phyloP scores from a whole-genome alignment of 2,888 invertebrate genomes.

The Drosophila maculinotata region DNA sequence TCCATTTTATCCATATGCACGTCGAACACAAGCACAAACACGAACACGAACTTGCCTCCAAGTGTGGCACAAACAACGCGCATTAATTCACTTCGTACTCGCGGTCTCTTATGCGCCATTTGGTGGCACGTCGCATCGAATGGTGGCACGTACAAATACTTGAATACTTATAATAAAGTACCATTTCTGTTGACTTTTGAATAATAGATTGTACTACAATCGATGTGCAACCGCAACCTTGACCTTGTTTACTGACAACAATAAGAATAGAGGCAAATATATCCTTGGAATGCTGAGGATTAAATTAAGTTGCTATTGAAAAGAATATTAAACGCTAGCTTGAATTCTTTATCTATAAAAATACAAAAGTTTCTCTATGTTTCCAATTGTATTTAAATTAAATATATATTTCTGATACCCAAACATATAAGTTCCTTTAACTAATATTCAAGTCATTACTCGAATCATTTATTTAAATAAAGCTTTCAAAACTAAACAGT shows the following conservation, averaged over 20 bases:
- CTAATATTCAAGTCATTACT: too few relatives aligned
- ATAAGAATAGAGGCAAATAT: not conserved
- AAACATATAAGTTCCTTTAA: too few relatives aligned
- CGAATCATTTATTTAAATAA: not conserved
- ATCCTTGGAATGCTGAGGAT: too few relatives aligned
- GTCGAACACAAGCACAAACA: too few relatives aligned
- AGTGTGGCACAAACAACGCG: constrained; percentile 21
- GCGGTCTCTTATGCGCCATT: constrained; percentile 4
- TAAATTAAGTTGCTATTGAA: too few relatives aligned
- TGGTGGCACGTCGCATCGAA: constrained; percentile 29
- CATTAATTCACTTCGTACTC: constrained; percentile 21
- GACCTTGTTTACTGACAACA: constrained; percentile 25
- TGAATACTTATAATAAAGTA: constrained; percentile 29
- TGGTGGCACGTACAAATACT: constrained; percentile 59
- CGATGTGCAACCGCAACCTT: constrained; percentile 26
- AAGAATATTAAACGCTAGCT: too few relatives aligned
- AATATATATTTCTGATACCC: too few relatives aligned
- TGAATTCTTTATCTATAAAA: too few relatives aligned
- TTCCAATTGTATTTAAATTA: too few relatives aligned
- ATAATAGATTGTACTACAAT: constrained; percentile 26
- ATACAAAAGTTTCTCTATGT: too few relatives aligned
- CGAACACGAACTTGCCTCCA: not conserved
- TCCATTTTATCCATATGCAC: constrained; percentile 21
- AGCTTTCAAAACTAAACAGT: not conserved
- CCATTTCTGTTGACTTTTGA: constrained; percentile 19